These are phyloP conservation scores for Tineola bisselliella DNA, from an alignment of 2,888 invertebrate species.

Conservation along the genomic window DNA sequence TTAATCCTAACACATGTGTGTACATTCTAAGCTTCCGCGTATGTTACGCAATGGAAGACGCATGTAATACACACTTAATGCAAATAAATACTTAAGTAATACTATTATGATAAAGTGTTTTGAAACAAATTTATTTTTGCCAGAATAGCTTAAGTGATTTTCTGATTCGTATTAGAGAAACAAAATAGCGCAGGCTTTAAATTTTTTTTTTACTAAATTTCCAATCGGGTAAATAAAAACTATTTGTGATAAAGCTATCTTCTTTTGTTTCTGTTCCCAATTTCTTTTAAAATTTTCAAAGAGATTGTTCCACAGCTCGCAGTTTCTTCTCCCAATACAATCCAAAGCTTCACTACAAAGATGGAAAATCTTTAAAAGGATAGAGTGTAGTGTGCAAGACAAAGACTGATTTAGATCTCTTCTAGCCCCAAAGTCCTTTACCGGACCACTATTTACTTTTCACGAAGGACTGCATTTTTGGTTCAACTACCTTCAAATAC, in stretches of 20 bases:
- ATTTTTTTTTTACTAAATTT: background rate
- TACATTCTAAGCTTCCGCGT: constrained; percentile 2
- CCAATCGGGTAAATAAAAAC: background rate
- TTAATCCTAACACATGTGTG: constrained; percentile 12
- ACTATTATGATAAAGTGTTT: background rate
- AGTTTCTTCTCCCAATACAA: constrained; percentile 31
- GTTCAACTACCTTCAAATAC: constrained; percentile 21
- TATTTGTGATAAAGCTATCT: background rate
- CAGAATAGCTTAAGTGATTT: no score
- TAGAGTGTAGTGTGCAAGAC: constrained; percentile 56
- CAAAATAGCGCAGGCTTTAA: background rate
- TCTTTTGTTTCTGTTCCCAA: constrained; percentile 4
- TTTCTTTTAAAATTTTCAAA: constrained; percentile 9
- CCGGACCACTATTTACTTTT: constrained; percentile 58
- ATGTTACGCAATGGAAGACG: constrained; percentile 8
- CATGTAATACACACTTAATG: constrained; percentile 5
- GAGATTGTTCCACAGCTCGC: background rate
- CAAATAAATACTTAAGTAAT: constrained; percentile 2
- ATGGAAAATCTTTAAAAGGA: constrained; percentile 62
- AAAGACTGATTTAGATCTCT: constrained; percentile 60
- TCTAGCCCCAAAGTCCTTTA: constrained; percentile 39
- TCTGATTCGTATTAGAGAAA: no score
- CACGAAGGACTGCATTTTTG: constrained; percentile 42
- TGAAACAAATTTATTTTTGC: background rate
- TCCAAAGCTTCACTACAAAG: constrained; percentile 42